These are phyloP conservation scores for Ophioderma brevispina DNA, from an alignment of 35 echinoderm and acorn worm species.

Conservation along the genomic window DNA sequence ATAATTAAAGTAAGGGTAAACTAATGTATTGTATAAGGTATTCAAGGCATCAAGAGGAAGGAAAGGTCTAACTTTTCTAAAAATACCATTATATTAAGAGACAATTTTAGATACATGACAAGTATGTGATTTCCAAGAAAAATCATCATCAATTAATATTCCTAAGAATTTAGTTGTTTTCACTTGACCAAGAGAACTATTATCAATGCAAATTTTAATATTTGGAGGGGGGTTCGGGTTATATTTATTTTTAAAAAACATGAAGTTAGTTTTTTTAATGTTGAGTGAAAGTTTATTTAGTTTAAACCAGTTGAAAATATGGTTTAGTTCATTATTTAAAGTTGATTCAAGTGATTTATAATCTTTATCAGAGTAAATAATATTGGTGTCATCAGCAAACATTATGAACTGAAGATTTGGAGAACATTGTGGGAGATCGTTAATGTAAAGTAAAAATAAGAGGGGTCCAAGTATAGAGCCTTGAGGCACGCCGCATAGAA, in stretches of 20 bases:
- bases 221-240: background rate
- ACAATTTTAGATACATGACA: background rate
- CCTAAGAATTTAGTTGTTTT: background rate
- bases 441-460: background rate
- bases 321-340: background rate
- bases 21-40: background rate
- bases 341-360: background rate
- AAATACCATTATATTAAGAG: background rate
- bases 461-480: background rate
- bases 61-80: background rate
- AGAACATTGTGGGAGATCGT: background rate
- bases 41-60: background rate
- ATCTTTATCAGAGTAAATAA: background rate
- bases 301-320: background rate
- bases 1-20: background rate
- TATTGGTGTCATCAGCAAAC: background rate
- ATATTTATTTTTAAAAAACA: background rate
- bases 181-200: background rate
- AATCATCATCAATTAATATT: background rate
- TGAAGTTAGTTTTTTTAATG: background rate
- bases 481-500: background rate
- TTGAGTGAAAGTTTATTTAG: background rate
- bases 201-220: background rate
- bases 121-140: background rate
- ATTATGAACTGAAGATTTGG: background rate